Evolutionary conservation across 1,140 invertebrate genomes (phyloP).

Genomic region (Epicauta chinensis): DNA sequence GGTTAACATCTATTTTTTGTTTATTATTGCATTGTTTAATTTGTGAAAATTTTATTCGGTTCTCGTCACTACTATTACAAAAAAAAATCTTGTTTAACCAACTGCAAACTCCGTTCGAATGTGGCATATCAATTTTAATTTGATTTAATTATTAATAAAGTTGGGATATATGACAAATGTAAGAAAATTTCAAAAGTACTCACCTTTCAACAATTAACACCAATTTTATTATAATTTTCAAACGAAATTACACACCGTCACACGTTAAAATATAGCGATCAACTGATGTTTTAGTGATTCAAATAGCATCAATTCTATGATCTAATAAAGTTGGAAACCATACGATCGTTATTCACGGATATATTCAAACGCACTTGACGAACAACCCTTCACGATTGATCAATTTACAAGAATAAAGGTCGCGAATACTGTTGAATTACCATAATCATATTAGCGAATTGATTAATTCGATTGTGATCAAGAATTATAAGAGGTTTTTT

Average conservation of each 20-base stretch:
- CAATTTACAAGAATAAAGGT: no score
- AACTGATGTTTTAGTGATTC: slow-evolving; percentile 1
- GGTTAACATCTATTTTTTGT: no score
- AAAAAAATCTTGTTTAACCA: slow-evolving; percentile 17
- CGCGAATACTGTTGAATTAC: no score
- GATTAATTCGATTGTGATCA: no score
- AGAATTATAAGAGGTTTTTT: no score
- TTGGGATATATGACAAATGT: slow-evolving; percentile 18
- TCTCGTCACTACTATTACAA: no score
- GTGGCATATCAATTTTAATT: slow-evolving; percentile 26
- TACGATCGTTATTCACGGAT: slow-evolving; percentile 5
- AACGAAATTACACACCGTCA: not conserved
- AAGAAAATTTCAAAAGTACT: slow-evolving; percentile 3
- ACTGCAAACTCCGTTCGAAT: slow-evolving; percentile 31
- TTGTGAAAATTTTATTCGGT: no score
- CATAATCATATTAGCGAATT: no score
- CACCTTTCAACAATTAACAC: slow-evolving; percentile 4
- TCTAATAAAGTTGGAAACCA: slow-evolving; percentile 16
- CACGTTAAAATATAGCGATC: not conserved
- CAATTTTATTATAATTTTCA: not conserved
- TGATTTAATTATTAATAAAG: no score
- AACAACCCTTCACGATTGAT: no score
- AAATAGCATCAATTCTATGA: slow-evolving; percentile 1
- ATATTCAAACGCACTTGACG: no score
- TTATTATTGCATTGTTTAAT: no score